Evolutionary conservation across 1,140 invertebrate species (phyloP), one percentile per base, ranked within the genome.

Genomic region (Tenebrio molitor): DNA sequence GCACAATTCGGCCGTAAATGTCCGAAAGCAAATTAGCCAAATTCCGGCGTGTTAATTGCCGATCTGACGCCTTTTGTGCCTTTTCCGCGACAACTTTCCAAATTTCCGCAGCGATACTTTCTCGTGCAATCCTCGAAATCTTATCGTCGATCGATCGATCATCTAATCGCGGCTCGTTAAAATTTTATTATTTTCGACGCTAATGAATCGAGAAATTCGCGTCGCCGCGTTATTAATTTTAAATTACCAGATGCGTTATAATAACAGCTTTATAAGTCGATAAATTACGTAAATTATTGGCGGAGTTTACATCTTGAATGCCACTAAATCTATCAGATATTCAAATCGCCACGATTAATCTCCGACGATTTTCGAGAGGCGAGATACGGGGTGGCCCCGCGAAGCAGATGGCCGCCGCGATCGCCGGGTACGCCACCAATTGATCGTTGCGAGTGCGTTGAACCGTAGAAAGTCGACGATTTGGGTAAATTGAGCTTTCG

Each of bases 181-280:
- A 58, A 58, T 58, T 58, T 29, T 58, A 58, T 58, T 50, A 50
- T 25, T 25, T 58, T 12, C 5, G 36, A 39, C 36, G 15, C 23
- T 58, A 58, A 58, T 58, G 50, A 58, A 29, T 58, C 23, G 10
- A 39, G 36, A 39, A 39, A 39, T 39, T 39, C 12, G n/a, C n/a
- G n/a, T 12, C n/a, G 4, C 12, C 2, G 36, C 10, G 50, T 29
- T 58, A 58, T 58, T 58, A 58, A 58, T 29, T 33, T 46, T 46
- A 46, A 46, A 46, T 39, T 39, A 39, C 36, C 36, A 39, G 36
- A 39, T 39, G 42, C 42, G 42, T 46, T 46, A 39, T 39, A 39
- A 39, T 39, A 39, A 39, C 36, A 39, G 36, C 36, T 39, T 39
- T 39, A 39, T 39, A 12, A 39, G 14, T 4, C 15, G 1, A 58